These are phyloP conservation scores for Lagopus muta DNA, from an alignment of 2,113 vertebrate genomes.

Conservation along the genomic window DNA sequence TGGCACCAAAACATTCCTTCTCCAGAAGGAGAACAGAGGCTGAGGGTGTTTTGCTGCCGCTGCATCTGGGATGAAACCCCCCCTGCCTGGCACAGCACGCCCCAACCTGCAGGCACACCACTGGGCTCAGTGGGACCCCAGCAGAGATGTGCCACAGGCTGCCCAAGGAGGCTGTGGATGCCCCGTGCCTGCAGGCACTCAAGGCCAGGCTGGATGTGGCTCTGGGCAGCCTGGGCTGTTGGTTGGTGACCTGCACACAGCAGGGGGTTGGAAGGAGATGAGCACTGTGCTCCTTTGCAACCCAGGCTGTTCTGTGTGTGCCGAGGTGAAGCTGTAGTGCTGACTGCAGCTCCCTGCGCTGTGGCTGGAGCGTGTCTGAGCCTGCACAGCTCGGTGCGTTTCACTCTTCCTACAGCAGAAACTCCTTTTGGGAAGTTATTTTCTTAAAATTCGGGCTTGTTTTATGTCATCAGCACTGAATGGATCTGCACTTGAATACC, in stretches of 20 bases:
- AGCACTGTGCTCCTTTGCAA: too few relatives aligned
- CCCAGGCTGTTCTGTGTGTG: neutral
- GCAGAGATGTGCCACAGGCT: neutral
- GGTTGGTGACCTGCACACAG: too few relatives aligned
- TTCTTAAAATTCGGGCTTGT: neutral
- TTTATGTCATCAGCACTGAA: neutral
- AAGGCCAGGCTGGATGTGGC: too few relatives aligned
- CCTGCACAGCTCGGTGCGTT: neutral
- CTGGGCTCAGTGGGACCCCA: neutral
- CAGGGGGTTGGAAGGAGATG: too few relatives aligned
- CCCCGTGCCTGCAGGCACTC: too few relatives aligned
- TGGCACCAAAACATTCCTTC: neutral
- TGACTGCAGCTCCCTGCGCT: neutral
- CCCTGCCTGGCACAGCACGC: neutral
- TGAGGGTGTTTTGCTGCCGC: neutral
- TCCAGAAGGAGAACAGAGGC: neutral
- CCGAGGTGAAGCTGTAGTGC: neutral
- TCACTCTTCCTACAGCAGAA: neutral
- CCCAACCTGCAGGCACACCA: neutral
- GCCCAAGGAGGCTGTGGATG: too few relatives aligned
- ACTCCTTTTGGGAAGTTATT: neutral
- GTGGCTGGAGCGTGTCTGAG: neutral
- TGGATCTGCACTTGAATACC: rapidly evolving
- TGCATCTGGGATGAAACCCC: neutral
- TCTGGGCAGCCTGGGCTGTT: too few relatives aligned